Base-by-base conservation (phyloP, 2,113 vertebrate genomes). In the Cyanocitta stelleri region DNA sequence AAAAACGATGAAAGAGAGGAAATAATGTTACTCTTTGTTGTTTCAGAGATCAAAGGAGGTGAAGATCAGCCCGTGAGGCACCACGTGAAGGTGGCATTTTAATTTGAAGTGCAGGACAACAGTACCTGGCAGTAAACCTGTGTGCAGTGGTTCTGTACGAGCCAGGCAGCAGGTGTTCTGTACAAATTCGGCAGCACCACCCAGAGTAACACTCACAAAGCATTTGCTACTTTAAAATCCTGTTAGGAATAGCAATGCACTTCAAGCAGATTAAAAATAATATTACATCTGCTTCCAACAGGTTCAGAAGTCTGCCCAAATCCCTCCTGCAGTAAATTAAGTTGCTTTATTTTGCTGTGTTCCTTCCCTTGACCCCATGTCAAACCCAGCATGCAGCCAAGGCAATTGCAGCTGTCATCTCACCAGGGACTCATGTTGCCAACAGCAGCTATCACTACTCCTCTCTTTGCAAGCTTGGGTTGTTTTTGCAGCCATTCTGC, bases 191-290 rank as follows among this genome's bases (percentile, higher is more conserved):
- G 86, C 39, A 82, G 73, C 88, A 88, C 30, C 74, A 68, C 89
- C 82, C 74, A 84, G 2, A 92, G 51, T 43, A 84, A 90, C 80
- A 81, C 51, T 77, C 73, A 78, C 2, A 4, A 87, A 87, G 58
- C 62, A 82, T 61, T n/a, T 84, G 68, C 44, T 81, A 21, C 67
- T 90, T 82, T 81, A 75, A 81, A 92, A 72, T 79, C 52, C 80
- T 17, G 17, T 78, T 67, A 81, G 76, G 39, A 93, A 84, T 18
- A 90, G 87, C 83, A 88, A 74, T 21, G 67, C 59, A 46, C n/a
- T 62, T 93, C 79, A 88, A 84, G 68, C 21, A 81, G 73, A 86
- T 90, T 78, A 68, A 94, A 95, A 94, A 84, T 49, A 93, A 10
- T 46, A 62, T 58, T 78, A 78, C 73, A 89, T 59, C 79, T 94